These are phyloP conservation scores for Hyla sarda DNA, from an alignment of 2,113 vertebrate species.

Conservation along the genomic window DNA sequence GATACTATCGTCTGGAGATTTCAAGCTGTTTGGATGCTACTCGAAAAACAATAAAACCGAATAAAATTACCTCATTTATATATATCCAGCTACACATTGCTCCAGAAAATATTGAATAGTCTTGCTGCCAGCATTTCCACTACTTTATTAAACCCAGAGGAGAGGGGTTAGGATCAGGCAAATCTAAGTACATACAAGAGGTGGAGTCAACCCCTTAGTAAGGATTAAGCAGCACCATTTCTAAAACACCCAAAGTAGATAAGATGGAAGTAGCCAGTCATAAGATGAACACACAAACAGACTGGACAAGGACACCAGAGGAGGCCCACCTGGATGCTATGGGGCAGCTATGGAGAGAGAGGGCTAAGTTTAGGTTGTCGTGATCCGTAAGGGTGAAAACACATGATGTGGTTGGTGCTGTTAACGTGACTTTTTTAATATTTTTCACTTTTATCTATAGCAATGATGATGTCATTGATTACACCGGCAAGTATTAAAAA, in stretches of 20 bases:
- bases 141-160: neutral
- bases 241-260: neutral
- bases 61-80: neutral
- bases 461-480: no score
- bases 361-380: no score
- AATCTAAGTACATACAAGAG: neutral
- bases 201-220: neutral
- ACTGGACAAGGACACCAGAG: neutral
- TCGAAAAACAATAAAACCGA: neutral
- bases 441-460: no score
- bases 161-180: neutral
- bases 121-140: neutral
- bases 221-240: neutral
- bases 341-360: neutral
- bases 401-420: no score
- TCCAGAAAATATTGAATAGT: neutral
- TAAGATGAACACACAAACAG: neutral
- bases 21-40: constrained; percentile 7
- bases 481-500: no score
- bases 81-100: neutral
- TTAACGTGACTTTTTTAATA: no score
- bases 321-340: neutral
- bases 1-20: neutral
- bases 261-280: neutral
- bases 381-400: no score